Percentiles rank a stretch among this genome's conserved stretches.
phyloP scores from a whole-genome alignment of 2,888 invertebrate genomes.

The Camptogramma bilineatum region DNA sequence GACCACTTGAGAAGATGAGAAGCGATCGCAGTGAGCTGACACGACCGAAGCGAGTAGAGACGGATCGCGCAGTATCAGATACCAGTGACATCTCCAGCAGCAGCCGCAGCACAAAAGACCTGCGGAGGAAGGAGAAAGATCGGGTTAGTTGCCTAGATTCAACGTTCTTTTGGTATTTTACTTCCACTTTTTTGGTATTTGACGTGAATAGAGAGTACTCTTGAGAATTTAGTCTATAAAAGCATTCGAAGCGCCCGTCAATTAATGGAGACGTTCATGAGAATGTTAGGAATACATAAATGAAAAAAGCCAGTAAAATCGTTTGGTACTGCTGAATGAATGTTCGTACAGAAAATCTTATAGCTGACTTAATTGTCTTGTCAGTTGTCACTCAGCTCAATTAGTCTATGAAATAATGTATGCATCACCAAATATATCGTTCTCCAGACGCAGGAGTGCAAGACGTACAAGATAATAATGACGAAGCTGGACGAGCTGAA shows the following conservation, averaged over 20 bases:
- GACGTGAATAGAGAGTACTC: too few relatives aligned
- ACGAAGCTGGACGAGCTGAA: conserved; percentile 72
- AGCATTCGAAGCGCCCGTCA: too few relatives aligned
- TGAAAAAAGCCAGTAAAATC: too few relatives aligned
- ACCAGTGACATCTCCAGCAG: conserved; percentile 60
- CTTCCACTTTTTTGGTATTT: background rate
- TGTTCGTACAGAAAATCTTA: too few relatives aligned
- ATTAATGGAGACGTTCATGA: too few relatives aligned
- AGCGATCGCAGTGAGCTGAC: conserved; percentile 4
- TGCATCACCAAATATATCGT: background rate
- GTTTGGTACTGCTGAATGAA: too few relatives aligned
- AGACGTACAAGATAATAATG: conserved; percentile 79
- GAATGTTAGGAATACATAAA: too few relatives aligned
- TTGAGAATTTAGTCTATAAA: too few relatives aligned
- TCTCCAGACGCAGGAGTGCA: conserved; percentile 66
- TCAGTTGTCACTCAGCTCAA: too few relatives aligned
- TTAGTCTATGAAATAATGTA: background rate
- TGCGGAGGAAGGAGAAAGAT: conserved; percentile 52
- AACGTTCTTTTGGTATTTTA: too few relatives aligned
- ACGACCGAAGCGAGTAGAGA: background rate
- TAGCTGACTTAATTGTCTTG: too few relatives aligned
- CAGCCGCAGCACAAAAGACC: conserved; percentile 52
- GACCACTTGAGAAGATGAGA: conserved; percentile 1
- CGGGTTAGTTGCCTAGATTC: conserved; percentile 50
- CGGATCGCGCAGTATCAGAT: conserved; percentile 37